Base-by-base conservation (phyloP, 2,888 invertebrate genomes). In the Pristionchus maxplancki region DNA sequence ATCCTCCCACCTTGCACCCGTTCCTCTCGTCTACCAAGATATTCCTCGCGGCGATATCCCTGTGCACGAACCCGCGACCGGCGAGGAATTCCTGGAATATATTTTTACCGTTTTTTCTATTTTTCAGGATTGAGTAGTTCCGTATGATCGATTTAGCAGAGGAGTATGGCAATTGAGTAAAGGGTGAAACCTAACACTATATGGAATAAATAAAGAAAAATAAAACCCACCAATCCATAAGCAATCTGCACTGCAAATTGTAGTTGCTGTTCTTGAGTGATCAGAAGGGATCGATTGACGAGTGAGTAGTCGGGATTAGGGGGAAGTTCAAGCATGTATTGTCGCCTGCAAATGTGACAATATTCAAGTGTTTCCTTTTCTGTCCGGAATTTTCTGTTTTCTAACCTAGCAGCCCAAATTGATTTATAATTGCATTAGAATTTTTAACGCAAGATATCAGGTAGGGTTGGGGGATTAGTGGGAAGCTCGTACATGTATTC, bases 201-300 rank as follows among this genome's bases (percentile, higher is more conserved):
- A n/a, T n/a, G n/a, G n/a, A n/a, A n/a, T n/a, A n/a, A n/a, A n/a
- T n/a, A n/a, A n/a, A n/a, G n/a, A n/a, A n/a, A n/a, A n/a, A n/a
- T n/a, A 81, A 28, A n/a, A 81, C 81, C 31, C 6, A 87, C 86
- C 50, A 87, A 24, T 50, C 86, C 86, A 71, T 71, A 87, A n/a
- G 71, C 86, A 5, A 87, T 87, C 50, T 87, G 86, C 20, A 87
- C 31, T 3, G 86, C 86, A 24, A 50, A 87, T 34, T 48, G 48
- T 15, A 87, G 34, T 24, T 87, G 86, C n/a, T 87, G 71, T 15
- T 71, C 50, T 31, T 67, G 71, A 28, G 86, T 71, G 20, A 87
- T 50, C 3, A 87, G 31, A 4, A 53, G 24, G 3, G 50, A 53
- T 53, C 34, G 37, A 83, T 83, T 34, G 5, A 53, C 34, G 31